phyloP scores from a whole-genome alignment of 2,797 vertebrate species.

The Epinephelus awoara region DNA sequence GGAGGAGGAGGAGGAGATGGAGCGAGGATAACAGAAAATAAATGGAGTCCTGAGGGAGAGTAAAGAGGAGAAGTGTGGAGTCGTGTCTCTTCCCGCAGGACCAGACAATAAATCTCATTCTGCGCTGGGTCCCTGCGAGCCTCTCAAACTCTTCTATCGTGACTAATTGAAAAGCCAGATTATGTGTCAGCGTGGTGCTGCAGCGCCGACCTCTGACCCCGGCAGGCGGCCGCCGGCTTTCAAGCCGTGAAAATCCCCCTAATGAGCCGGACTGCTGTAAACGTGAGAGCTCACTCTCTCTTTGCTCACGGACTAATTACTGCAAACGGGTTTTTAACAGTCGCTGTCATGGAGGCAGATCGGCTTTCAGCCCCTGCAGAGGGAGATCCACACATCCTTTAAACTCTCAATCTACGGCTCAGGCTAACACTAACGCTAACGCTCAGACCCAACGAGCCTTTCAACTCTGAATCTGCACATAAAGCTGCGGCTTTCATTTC shows the following conservation, averaged over 20 bases:
- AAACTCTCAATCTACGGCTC: neutral
- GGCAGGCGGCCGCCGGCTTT: neutral
- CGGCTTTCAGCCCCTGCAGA: constrained; percentile 2
- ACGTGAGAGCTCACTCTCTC: neutral
- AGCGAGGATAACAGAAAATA: neutral
- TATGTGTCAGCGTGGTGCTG: neutral
- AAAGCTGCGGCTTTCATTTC: too few relatives aligned
- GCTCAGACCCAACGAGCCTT: too few relatives aligned
- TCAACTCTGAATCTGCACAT: too few relatives aligned
- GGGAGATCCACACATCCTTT: neutral
- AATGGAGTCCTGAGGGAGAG: constrained; percentile 19
- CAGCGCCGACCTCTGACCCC: constrained; percentile 30
- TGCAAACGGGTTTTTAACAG: constrained; percentile 14
- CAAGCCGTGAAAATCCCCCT: constrained; percentile 4
- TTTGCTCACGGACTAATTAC: constrained; percentile 4
- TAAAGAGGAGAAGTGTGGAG: neutral
- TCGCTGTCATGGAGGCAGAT: neutral
- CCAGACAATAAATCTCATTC: constrained; percentile 16
- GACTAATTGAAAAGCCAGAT: constrained; percentile 43
- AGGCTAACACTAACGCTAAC: too few relatives aligned
- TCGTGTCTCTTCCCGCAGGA: constrained; percentile 18
- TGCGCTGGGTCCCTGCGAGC: neutral
- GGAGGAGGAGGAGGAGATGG: constrained; percentile 3
- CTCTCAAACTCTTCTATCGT: constrained; percentile 15
- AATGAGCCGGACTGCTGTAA: constrained; percentile 20